Conservation (phyloP, 2,113 vertebrate genomes). For the Stigmatopora argus region DNA sequence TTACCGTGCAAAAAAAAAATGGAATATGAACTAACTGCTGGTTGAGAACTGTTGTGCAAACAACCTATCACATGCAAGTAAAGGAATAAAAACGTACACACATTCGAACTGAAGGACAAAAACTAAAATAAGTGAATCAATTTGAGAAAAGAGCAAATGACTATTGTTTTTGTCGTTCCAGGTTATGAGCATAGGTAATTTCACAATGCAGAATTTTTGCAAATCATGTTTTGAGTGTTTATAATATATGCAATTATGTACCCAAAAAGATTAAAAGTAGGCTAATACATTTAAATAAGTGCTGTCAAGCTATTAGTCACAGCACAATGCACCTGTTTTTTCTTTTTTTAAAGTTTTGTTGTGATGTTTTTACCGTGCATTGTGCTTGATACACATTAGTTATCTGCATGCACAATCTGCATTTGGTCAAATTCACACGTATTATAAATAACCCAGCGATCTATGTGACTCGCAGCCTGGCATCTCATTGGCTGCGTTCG, state of each 20-base stretch:
- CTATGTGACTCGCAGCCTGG: constrained; percentile 32
- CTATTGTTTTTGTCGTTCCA: too few species aligned
- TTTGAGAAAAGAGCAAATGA: too few species aligned
- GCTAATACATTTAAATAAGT: constrained; percentile 16
- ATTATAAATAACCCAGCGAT: constrained; percentile 60
- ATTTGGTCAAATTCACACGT: constrained; percentile 67
- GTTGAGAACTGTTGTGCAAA: too few species aligned
- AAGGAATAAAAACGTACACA: too few species aligned
- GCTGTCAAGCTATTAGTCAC: constrained; percentile 51
- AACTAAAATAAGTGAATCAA: too few species aligned
- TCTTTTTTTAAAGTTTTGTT: neutral
- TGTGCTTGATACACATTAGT: constrained; percentile 61
- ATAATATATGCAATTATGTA: constrained; percentile 11
- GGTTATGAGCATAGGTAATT: neutral
- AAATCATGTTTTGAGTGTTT: constrained; percentile 11
- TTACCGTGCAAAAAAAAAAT: too few species aligned
- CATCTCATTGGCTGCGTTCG: constrained; percentile 37
- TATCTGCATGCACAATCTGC: constrained; percentile 66
- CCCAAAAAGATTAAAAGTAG: constrained; percentile 19
- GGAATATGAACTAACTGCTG: too few species aligned
- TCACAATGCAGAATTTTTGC: neutral
- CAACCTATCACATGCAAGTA: too few species aligned
- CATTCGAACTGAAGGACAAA: too few species aligned
- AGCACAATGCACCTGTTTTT: constrained; percentile 55
- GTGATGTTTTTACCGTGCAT: constrained; percentile 33